Evolutionary conservation across 2,113 vertebrate species (phyloP).

Genomic region (Paratilapia polleni): DNA sequence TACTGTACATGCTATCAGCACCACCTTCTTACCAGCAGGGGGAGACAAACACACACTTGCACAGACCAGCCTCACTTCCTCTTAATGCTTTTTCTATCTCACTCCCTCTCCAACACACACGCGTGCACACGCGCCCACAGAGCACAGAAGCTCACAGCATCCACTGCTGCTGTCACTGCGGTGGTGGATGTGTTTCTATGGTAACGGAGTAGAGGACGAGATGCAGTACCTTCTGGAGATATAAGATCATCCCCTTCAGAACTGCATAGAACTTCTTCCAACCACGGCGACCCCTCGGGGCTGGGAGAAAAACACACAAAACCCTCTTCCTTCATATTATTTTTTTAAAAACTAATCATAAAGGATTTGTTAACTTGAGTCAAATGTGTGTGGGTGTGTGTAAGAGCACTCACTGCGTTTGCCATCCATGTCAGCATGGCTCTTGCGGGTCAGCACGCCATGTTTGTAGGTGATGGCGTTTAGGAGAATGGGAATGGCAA

Average conservation of each 20-base stretch:
- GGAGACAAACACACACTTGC: slow-evolving; percentile 65
- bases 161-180: slow-evolving; percentile 46
- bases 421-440: slow-evolving; percentile 96
- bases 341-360: neutral
- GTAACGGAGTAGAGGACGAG: slow-evolving; percentile 62
- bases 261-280: slow-evolving; percentile 99
- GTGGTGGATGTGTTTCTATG: slow-evolving; percentile 72
- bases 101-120: neutral
- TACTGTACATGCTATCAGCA: neutral
- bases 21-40: slow-evolving; percentile 50
- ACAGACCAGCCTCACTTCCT: slow-evolving; percentile 7
- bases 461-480: slow-evolving; percentile 96
- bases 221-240: slow-evolving; percentile 93
- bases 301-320: slow-evolving; percentile 67
- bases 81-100: slow-evolving; percentile 3
- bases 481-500: slow-evolving; percentile 91
- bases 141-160: slow-evolving; percentile 40
- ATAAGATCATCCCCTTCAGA: slow-evolving; percentile 95
- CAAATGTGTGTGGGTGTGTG: neutral
- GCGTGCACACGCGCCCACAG: slow-evolving; percentile 16
- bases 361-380: neutral
- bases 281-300: slow-evolving; percentile 93
- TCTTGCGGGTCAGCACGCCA: slow-evolving; percentile 92
- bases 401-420: slow-evolving; percentile 88
- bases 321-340: neutral